Evolutionary conservation across 1,140 invertebrate genomes (phyloP).

Genomic region (Choristoneura fumiferana): DNA sequence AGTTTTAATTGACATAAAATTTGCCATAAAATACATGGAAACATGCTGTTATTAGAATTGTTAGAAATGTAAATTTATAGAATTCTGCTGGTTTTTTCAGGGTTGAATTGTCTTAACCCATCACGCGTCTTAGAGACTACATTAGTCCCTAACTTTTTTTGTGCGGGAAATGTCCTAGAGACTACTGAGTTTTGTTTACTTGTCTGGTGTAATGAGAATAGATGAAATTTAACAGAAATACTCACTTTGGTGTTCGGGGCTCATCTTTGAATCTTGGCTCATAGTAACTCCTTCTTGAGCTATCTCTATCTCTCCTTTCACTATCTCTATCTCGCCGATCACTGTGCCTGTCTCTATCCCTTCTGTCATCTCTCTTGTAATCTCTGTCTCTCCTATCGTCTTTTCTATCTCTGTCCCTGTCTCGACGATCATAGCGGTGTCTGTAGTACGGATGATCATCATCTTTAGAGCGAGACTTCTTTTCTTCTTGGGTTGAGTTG

Average conservation of each 20-base stretch:
- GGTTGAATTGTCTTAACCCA: no score
- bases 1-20: not conserved
- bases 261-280: constrained; percentile 88
- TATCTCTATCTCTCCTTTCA: constrained; percentile 47
- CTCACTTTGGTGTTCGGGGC: constrained; percentile 86
- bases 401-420: constrained; percentile 68
- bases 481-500: constrained; percentile 78
- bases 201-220: no score
- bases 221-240: constrained; percentile 8
- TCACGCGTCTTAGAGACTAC: no score
- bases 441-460: constrained; percentile 53
- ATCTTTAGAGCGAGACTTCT: constrained; percentile 60
- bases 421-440: constrained; percentile 45
- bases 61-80: no score
- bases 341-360: constrained; percentile 73
- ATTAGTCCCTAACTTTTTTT: no score
- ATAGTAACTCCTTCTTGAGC: constrained; percentile 81
- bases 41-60: no score
- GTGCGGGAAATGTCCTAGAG: no score
- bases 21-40: no score
- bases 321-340: constrained; percentile 54
- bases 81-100: no score
- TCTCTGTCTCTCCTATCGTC: constrained; percentile 48
- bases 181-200: no score
- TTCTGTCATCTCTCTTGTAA: constrained; percentile 54